phyloP scores from a whole-genome alignment of 2,888 invertebrate species.

The Pammene fasciana region DNA sequence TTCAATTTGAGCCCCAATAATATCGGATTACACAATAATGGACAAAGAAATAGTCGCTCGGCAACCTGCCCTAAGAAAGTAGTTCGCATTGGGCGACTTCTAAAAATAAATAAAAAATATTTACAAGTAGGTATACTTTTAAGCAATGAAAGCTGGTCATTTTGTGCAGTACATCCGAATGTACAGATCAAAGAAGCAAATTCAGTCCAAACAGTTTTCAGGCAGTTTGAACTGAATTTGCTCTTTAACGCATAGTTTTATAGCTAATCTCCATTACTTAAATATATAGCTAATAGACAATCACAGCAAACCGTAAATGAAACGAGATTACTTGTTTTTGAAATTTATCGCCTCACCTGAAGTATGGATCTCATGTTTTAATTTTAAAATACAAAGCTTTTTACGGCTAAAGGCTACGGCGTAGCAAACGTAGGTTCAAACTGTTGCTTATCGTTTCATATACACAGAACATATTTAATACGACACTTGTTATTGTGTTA shows the following conservation, averaged over 20 bases:
- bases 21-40: constrained; percentile 78
- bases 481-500: no score
- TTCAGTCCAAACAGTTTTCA: no score
- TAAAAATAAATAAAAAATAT: background rate
- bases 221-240: no score
- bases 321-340: no score
- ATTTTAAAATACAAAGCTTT: no score
- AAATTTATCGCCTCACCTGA: background rate
- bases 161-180: background rate
- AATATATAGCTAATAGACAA: no score
- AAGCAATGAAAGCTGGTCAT: background rate
- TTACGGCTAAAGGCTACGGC: background rate
- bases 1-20: constrained; percentile 79
- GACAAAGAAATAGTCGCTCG: constrained; percentile 71
- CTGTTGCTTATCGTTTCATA: no score
- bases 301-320: no score
- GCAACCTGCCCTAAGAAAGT: constrained; percentile 51
- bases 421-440: background rate
- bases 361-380: background rate
- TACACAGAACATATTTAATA: no score
- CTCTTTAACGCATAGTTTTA: no score
- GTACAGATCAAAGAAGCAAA: no score
- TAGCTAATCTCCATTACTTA: no score
- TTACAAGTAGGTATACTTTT: background rate
- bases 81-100: constrained; percentile 51